Evolutionary conservation across 2,888 invertebrate genomes (phyloP), one percentile per base, ranked within the genome.

Genomic region (Drosophila mettleri): DNA sequence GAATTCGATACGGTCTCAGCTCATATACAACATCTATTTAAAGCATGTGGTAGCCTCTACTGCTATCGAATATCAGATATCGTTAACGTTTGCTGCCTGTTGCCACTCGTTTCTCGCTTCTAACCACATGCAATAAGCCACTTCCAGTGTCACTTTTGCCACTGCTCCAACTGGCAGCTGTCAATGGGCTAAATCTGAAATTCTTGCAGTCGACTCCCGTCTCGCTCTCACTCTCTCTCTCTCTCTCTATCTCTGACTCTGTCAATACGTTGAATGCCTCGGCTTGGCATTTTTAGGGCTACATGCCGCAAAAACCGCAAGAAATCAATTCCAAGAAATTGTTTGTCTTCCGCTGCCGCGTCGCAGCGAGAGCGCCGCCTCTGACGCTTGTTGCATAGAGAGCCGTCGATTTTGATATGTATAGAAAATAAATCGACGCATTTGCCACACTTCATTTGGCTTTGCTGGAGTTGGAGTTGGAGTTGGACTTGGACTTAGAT

Each of bases 301-400:
- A 83, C 83, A 62, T 27, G 71, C 75, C 86, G 60, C 79, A 81
- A 74, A 89, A 84, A 86, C 85, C 89, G 57, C 81, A 88, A 81
- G 87, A 86, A 89, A 82, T 89, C 88, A 89, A 89, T 89, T 89
- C 89, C 90, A 74, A 83, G 90, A 88, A 85, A 78, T 85, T 85
- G 84, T 86, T 73, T 85, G 79, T 79, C 86, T 87, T 88, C 88
- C 78, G 83, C 88, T 88, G 88, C 81, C 43, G 70, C 82, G 43
- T 36, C 54, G 38, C 18, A 22, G 46, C 18, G 24, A n/a, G 41
- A 24, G 67, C 31, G 43, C 29, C 29, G 34, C 14, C 24, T 5
- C 24, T 7, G 31, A 27, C 39, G 54, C 54, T 61, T 62, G 57
- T 69, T 81, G 74, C 74, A 66, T 57, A 53, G 22, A 53, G 12